phyloP scores from a whole-genome alignment of 2,113 vertebrate genomes.

The Daboia siamensis region DNA sequence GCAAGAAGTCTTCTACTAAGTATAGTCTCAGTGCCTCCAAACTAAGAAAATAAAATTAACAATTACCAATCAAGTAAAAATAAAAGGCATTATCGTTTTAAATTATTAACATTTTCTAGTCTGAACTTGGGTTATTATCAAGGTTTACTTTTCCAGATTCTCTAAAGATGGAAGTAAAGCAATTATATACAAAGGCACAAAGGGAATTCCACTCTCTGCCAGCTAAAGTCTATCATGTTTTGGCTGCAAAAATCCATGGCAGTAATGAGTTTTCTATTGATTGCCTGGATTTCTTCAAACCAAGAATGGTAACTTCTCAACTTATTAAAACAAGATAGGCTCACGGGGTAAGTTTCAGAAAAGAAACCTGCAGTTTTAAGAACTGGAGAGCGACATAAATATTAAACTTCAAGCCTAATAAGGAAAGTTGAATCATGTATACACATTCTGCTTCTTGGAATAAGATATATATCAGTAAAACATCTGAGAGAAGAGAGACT shows the following conservation, averaged over 20 bases:
- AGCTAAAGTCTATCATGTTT: background rate
- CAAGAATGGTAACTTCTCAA: too few relatives aligned
- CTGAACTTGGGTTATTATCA: background rate
- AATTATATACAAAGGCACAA: background rate
- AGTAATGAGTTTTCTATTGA: background rate
- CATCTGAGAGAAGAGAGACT: background rate
- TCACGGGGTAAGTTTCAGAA: background rate
- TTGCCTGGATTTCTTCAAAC: background rate
- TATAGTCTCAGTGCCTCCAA: background rate
- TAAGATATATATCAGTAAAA: background rate
- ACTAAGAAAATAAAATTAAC: background rate
- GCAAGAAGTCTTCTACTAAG: background rate
- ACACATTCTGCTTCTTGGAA: background rate
- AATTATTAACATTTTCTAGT: background rate
- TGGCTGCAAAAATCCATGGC: too few relatives aligned
- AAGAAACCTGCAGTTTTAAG: background rate
- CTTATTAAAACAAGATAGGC: too few relatives aligned
- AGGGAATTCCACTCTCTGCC: background rate
- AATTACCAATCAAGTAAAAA: background rate
- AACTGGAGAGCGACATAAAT: background rate
- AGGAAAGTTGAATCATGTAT: background rate
- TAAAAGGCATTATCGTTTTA: background rate
- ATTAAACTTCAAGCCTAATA: background rate
- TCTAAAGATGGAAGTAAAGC: background rate
- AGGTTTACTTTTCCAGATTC: background rate